Percentiles rank a stretch among this genome's conserved stretches.
Conservation (phyloP, 2,888 invertebrate genomes). For the Drosophila paramelanica region DNA sequence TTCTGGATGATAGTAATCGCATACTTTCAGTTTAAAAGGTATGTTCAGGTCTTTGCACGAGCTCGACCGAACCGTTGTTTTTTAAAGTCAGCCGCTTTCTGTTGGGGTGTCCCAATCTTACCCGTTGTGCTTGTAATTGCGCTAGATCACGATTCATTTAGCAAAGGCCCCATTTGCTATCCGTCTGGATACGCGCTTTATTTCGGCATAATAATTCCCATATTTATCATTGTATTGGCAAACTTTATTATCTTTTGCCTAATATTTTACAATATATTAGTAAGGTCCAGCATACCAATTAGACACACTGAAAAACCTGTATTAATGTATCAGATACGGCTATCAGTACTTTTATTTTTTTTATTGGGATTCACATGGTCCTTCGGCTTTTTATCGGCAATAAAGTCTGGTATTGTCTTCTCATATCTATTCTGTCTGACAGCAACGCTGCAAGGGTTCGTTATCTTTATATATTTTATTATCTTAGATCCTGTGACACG, state of each 20-base stretch:
- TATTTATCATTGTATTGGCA: slow-evolving; percentile 86
- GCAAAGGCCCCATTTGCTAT: slow-evolving; percentile 86
- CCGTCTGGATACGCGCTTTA: slow-evolving; percentile 86
- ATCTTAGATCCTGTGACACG: slow-evolving; percentile 87
- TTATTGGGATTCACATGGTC: slow-evolving; percentile 88
- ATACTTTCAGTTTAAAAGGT: slow-evolving; percentile 88
- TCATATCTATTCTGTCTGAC: slow-evolving; percentile 88
- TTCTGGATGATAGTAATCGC: slow-evolving; percentile 91
- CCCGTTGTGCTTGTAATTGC: slow-evolving; percentile 86
- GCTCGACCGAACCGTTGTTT: slow-evolving; percentile 87
- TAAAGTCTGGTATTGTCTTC: slow-evolving; percentile 86
- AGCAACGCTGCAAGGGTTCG: slow-evolving; percentile 87
- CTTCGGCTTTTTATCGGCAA: slow-evolving; percentile 87
- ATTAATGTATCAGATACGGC: slow-evolving; percentile 86
- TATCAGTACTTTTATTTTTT: slow-evolving; percentile 87
- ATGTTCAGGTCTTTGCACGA: slow-evolving; percentile 88
- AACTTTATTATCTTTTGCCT: slow-evolving; percentile 86
- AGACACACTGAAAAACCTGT: slow-evolving; percentile 80
- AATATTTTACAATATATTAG: slow-evolving; percentile 86
- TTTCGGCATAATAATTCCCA: slow-evolving; percentile 86
- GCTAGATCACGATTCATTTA: slow-evolving; percentile 85
- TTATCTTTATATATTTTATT: slow-evolving; percentile 87
- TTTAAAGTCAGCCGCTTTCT: slow-evolving; percentile 87
- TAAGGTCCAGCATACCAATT: slow-evolving; percentile 86
- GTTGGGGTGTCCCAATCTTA: slow-evolving; percentile 87